Base-by-base conservation (phyloP, 2,797 vertebrate species). In the Schizopygopsis malacanthus region DNA sequence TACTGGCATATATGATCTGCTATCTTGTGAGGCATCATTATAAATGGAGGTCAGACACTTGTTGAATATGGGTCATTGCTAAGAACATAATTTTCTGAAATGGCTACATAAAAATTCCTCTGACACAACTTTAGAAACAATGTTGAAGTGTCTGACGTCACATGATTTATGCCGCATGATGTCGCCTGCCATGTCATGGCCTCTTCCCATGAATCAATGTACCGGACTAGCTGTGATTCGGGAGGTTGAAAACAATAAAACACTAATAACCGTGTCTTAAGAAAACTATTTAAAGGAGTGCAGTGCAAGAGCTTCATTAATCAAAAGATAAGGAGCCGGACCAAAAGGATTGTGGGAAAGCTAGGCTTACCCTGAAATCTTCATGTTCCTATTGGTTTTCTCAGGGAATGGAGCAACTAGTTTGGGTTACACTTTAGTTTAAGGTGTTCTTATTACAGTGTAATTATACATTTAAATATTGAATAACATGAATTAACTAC, bases 161-260 rank as follows among this genome's bases (percentile, higher is more conserved):
- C 88, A 84, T 91, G 89, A 92, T 75, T 91, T 91, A 92, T 89
- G 87, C 73, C 13, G 79, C 79, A 69, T 86, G 33, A 90, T 91
- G 92, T 92, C 43, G 33, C 77, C 89, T 50, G 52, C 86, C 73
- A 84, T 81, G 69, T 39, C 78, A 56, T 85, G 87, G 61, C 85
- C 86, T 87, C 92, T 93, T 94, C 92, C 90, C 93, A 94, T 94
- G 92, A 93, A 90, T 94, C 91, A 94, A 90, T 89, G 47, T 43
- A 65, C 82, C 90, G 75, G 83, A 75, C 61, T 43, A 77, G 65
- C 56, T 12, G 4, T 6, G 11, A 89, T 91, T 91, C 86, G 86
- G 61, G 81, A 92, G 90, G 89, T 87, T 91, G 89, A 88, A 93
- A 94, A 90, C 85, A 93, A 93, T 92, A 93, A 78, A 75, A 87